These are phyloP conservation scores for Thamnophis sirtalis DNA, from an alignment of 2,113 vertebrate species.

Conservation along the genomic window DNA sequence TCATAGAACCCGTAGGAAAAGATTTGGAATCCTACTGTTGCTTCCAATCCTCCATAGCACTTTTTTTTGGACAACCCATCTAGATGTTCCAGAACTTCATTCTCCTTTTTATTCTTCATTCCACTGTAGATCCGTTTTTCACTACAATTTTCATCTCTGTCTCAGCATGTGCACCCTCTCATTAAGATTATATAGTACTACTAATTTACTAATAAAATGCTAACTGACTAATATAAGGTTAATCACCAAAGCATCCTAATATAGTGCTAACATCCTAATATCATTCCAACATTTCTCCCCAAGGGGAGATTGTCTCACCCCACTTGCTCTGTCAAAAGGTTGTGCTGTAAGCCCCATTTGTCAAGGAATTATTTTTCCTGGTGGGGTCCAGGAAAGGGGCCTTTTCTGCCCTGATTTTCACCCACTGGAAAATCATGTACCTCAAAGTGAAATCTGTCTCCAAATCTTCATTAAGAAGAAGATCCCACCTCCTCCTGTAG, in stretches of 20 bases:
- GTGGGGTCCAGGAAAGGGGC: neutral
- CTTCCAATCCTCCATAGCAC: neutral
- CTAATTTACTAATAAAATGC: neutral
- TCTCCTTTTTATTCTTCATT: neutral
- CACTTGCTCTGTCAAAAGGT: neutral
- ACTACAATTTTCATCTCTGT: neutral
- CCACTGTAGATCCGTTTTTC: neutral
- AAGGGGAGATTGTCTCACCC: neutral
- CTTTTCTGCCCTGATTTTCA: neutral
- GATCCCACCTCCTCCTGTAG: neutral
- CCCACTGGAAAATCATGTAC: neutral
- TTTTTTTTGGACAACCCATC: neutral
- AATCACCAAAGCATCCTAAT: neutral
- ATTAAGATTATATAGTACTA: neutral
- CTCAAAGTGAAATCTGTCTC: neutral
- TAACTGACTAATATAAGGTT: neutral
- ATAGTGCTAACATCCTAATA: neutral
- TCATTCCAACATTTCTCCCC: neutral
- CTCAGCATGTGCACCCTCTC: neutral
- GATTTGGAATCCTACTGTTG: no score
- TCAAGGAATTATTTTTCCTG: neutral
- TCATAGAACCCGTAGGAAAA: no score
- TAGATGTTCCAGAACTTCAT: neutral
- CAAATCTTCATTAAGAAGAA: neutral
- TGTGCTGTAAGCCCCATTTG: neutral